Evolutionary conservation across 2,888 invertebrate species (phyloP), one percentile per base, ranked within the genome.

Genomic region (Alloplasta piceator): DNA sequence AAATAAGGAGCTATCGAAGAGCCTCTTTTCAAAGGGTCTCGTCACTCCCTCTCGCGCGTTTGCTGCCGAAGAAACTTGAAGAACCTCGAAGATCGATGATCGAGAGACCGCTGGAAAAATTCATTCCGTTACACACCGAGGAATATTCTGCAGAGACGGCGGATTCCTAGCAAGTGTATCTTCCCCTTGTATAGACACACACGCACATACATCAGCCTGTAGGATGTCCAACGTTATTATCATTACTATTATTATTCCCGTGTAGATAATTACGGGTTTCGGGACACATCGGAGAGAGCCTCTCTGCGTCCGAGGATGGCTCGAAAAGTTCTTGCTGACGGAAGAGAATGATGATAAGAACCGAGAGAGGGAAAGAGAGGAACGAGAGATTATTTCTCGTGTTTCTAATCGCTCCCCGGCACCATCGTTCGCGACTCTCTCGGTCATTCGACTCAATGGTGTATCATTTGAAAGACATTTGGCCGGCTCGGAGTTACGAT

Each of bases 211-310:
- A 43, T 41, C 26, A 41, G 41, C 14, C 46, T 38, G 36, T 41
- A 66, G 43, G n/a, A 41, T 52, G 38, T 41, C 58, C 38, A 39
- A 38, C 12, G 48, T 46, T 55, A 36, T 6, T 6, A 7, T 67
- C 36, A 36, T 14, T 55, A 41, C 60, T 72, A 67, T 78, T 78
- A 73, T 79, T 79, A 16, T 68, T 60, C 12, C 50, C 56, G 56
- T 58, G 52, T 74, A 70, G 74, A 74, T 74, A 79, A 79, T 79
- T 74, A 74, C 70, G 52, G 70, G 68, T 56, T 79, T 50, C 50
- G 14, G 50, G 46, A 70, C 46, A 67, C 38, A 52, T 26, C 38
- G 36, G 43, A 63, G 55, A 14, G 14, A 10, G 14, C n/a, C 63
- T 14, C 43, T 55, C 36, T 26, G 61, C 41, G 26, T 50, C 50